Base-by-base conservation (phyloP, 2,113 vertebrate species). In the Xiphophorus couchianus region DNA sequence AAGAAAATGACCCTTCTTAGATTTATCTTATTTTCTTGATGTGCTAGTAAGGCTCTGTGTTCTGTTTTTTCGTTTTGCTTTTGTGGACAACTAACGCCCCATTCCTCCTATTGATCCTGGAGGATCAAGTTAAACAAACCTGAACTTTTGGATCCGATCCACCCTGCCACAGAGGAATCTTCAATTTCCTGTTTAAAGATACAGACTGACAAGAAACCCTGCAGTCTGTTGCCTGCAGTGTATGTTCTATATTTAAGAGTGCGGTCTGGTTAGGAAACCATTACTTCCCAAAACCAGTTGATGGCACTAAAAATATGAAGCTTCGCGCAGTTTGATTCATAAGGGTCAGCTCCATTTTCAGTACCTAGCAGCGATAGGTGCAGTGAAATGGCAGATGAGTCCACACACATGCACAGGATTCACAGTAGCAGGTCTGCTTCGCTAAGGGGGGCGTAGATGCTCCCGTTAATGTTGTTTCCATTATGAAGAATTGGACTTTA, bases 351-450 rank as follows among this genome's bases (percentile, higher is more conserved):
- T 58, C 51, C 51, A 62, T 62, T 62, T 62, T 31, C 61, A 29
- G 28, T 30, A 62, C 5, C 61, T 2, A 14, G 15, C 61, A 62
- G 61, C 14, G 30, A 19, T 30, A 31, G 14, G 28, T 62, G 61
- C 28, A 17, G 28, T 62, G 29, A 62, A 62, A 62, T 62, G 29
- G 61, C 28, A 62, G 61, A 62, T 14, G 28, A 71, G 54, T 62
- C 42, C 66, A 81, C 76, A 76, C 76, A 76, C 83, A 77, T 60
- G 17, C 51, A 58, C 1, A 11, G 19, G 19, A 22, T 22, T 22
- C 51, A 58, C 51, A n/a, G 51, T 9, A n/a, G 51, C 51, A 58
- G 51, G 51, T 25, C 8, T 22, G 51, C 10, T n/a, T 51, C 48
- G 48, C 19, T 25, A 5, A 51, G 3, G 29, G 29, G 29, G 14